Base-by-base conservation (phyloP, 92 coral and sea anemone species). In the Paramuricea clavata region DNA sequence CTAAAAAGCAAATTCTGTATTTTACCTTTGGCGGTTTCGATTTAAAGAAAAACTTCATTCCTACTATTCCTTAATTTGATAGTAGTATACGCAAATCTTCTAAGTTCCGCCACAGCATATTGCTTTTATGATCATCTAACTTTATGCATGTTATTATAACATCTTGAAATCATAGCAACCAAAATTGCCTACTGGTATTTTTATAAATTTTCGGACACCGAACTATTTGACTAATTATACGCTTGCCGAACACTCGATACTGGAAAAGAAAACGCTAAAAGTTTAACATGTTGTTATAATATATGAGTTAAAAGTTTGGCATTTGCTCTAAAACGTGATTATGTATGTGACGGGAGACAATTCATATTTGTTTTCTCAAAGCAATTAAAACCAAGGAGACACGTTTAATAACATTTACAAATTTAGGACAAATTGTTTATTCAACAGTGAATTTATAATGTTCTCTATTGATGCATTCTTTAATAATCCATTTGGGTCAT, bases 141-240 rank as follows among this genome's bases (percentile, higher is more conserved):
- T 21, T 54, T 54, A 54, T 19, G 62, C 62, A 54, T 54, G 62
- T 54, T 54, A 2, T 47, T 10, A 12, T 34, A 9, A 39, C 19
- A 72, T 16, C 19, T 72, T 33, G 34, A 47, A 49, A 47, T 76
- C 82, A 49, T 76, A 54, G 68, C 82, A 76, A 76, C 82, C 44
- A 32, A 52, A 52, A 76, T 35, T 36, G 9, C 36, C 19, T 17
- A 49, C 42, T 28, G 47, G 52, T 54, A 76, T 76, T 76, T 30
- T 76, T 13, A 26, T 39, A 16, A 13, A 74, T 32, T 74, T 74
- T 23, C 36, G 12, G 22, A 32, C 56, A 43, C 6, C 30, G 34
- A 34, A 41, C 39, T 25, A 35, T 28, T 47, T 49, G 62, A 44
- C 4, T 74, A 74, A 28, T 74, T 74, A 49, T 12, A 64, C n/a